Evolutionary conservation across 2,888 invertebrate genomes (phyloP).

Genomic region (Nephrocerus scutellatus): DNA sequence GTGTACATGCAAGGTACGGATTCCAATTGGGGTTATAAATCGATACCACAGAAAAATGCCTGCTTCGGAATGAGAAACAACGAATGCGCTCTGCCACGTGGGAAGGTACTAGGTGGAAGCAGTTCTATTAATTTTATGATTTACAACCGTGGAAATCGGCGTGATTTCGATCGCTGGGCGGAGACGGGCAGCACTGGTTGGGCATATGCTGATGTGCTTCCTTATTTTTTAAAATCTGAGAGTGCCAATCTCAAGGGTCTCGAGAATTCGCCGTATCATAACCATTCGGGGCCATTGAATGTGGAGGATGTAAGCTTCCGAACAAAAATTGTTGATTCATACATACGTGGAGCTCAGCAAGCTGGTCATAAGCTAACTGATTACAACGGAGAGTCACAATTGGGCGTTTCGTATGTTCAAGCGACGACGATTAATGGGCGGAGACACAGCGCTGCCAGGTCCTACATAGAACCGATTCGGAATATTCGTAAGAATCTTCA

Average conservation of each 20-base stretch:
- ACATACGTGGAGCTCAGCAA: conserved; percentile 57
- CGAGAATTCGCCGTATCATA: conserved; percentile 53
- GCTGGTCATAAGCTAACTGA: conserved; percentile 63
- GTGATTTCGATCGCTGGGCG: conserved; percentile 66
- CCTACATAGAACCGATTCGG: conserved; percentile 55
- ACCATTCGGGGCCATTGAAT: conserved; percentile 55
- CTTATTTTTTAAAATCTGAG: conserved; percentile 59
- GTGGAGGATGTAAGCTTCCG: conserved; percentile 56
- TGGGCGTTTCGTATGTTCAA: conserved; percentile 63
- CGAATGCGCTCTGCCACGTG: conserved; percentile 50
- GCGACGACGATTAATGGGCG: conserved; percentile 54
- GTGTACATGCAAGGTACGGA: conserved; percentile 44
- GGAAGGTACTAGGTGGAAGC: conserved; percentile 55
- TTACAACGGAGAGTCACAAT: conserved; percentile 57
- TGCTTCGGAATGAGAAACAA: conserved; percentile 50
- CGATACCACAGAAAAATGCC: conserved; percentile 57
- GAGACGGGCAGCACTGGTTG: conserved; percentile 65
- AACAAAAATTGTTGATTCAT: conserved; percentile 51
- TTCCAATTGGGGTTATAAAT: conserved; percentile 65
- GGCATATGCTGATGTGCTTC: conserved; percentile 58
- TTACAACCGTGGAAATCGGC: conserved; percentile 65
- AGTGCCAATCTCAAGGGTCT: conserved; percentile 40
- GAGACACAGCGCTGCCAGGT: conserved; percentile 60
- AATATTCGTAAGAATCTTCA: conserved; percentile 55
- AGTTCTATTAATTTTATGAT: conserved; percentile 61